A percentile compares a stretch with the other conserved stretches of the same genome.
phyloP scores from a whole-genome alignment of 2,888 invertebrate genomes.

The Macaria notata region DNA sequence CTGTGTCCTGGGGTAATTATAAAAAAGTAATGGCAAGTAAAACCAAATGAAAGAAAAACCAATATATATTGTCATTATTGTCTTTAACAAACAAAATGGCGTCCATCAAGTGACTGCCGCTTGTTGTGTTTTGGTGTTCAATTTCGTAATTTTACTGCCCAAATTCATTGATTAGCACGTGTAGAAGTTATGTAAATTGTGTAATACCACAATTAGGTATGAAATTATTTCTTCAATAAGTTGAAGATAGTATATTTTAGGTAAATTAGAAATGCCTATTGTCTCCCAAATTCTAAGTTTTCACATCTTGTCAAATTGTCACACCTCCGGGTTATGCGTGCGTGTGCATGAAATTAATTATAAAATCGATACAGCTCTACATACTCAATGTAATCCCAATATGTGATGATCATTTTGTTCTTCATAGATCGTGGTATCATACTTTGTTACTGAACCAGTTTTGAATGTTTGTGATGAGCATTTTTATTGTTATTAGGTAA shows the following conservation, averaged over 20 bases:
- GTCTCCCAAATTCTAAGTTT: slow-evolving; percentile 18
- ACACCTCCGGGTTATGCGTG: slow-evolving; percentile 49
- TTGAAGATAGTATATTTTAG: no score
- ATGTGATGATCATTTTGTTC: neutral
- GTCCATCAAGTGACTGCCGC: slow-evolving; percentile 15
- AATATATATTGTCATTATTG: no score
- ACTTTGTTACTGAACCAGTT: neutral
- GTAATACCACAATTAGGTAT: neutral
- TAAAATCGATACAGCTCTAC: slow-evolving; percentile 26
- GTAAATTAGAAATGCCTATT: slow-evolving; percentile 1
- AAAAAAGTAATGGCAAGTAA: no score
- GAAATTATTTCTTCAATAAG: neutral
- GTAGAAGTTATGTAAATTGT: neutral
- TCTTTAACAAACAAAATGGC: slow-evolving; percentile 1
- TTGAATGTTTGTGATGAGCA: neutral
- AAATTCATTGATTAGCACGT: neutral
- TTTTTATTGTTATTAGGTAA: slow-evolving; percentile 1
- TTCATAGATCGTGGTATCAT: no score
- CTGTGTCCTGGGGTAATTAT: no score
- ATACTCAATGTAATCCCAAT: neutral
- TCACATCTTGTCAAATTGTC: slow-evolving; percentile 43
- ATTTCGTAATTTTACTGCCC: neutral
- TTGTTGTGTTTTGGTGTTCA: slow-evolving; percentile 14
- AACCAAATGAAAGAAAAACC: no score
- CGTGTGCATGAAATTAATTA: slow-evolving; percentile 51